Evolutionary conservation across 2,113 vertebrate genomes (phyloP).

Genomic region (Suncus etruscus): DNA sequence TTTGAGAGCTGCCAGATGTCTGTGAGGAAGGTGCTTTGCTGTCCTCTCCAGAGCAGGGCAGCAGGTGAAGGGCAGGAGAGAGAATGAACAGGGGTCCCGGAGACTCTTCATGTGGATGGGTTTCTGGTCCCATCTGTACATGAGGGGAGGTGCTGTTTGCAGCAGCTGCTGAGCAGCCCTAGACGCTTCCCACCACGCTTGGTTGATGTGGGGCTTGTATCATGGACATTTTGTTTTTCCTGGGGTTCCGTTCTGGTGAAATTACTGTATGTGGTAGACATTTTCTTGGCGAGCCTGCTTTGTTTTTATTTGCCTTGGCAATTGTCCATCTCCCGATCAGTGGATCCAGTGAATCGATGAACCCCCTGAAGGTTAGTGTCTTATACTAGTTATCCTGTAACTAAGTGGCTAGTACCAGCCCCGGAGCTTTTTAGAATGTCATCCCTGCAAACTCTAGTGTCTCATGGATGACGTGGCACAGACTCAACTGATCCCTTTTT

Average conservation of each 20-base stretch:
- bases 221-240: too few species aligned
- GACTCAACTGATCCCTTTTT: background rate
- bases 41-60: too few species aligned
- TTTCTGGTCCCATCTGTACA: too few species aligned
- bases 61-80: background rate
- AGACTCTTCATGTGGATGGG: too few species aligned
- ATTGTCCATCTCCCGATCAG: slow-evolving; percentile 30
- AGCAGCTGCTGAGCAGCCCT: too few species aligned
- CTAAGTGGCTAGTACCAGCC: background rate
- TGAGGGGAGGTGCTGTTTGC: too few species aligned
- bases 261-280: background rate
- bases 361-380: too few species aligned
- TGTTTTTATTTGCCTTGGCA: background rate
- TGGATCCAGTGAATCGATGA: background rate
- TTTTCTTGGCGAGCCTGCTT: background rate
- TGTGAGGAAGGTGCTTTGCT: background rate
- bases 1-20: background rate
- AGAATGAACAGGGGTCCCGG: background rate
- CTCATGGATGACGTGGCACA: background rate
- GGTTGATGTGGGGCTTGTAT: too few species aligned
- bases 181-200: too few species aligned
- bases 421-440: background rate
- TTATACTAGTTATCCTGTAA: too few species aligned
- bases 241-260: background rate
- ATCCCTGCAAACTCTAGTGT: background rate